These are phyloP conservation scores for Lottia gigantea DNA, from an alignment of 2,888 invertebrate genomes.

Conservation along the genomic window DNA sequence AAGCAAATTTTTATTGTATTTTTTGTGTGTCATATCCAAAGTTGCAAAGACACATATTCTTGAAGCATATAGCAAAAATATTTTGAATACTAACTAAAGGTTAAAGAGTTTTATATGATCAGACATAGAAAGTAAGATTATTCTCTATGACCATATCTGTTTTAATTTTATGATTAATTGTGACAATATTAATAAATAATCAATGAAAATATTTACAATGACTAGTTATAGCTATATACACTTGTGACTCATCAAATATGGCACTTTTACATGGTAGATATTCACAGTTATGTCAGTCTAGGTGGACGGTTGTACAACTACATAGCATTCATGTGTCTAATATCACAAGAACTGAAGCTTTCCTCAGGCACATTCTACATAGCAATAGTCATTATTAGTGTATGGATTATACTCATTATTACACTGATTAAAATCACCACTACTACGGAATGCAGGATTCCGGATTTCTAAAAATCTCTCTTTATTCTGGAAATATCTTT, in stretches of 20 bases:
- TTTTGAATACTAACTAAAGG: too few species aligned
- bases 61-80: too few species aligned
- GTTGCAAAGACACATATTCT: too few species aligned
- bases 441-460: slow-evolving; percentile 58
- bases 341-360: not conserved
- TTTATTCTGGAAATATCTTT: slow-evolving; percentile 37
- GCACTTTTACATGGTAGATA: slow-evolving; percentile 2
- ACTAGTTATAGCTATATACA: slow-evolving; percentile 3
- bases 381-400: slow-evolving; percentile 11
- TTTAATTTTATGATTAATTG: not conserved
- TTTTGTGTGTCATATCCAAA: too few species aligned
- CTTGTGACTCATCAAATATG: not conserved
- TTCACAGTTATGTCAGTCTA: not conserved
- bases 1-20: too few species aligned
- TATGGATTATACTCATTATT: slow-evolving; percentile 17
- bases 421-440: slow-evolving; percentile 36
- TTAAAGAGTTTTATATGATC: too few species aligned
- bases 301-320: too few species aligned
- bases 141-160: too few species aligned
- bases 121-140: too few species aligned
- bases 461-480: slow-evolving; percentile 54
- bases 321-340: too few species aligned
- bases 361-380: not conserved
- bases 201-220: slow-evolving; percentile 1
- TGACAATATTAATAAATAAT: slow-evolving; percentile 1